Conservation (phyloP, 2,113 vertebrate species). For the Gopherus evgoodei region DNA sequence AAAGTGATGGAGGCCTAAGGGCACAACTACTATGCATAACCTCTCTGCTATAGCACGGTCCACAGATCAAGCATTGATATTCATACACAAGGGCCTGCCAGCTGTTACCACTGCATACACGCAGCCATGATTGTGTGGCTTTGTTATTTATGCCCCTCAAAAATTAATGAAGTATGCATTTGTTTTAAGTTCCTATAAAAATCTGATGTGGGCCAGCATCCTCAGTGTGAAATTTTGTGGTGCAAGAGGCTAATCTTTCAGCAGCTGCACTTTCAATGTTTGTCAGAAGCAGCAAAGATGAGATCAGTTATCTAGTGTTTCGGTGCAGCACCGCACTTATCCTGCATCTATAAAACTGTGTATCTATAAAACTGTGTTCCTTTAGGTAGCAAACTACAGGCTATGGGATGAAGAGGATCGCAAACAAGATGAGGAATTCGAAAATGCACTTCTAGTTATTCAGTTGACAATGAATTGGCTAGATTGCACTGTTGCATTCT, state of each 20-base stretch:
- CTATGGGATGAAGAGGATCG: neutral
- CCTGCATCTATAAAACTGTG: accelerated
- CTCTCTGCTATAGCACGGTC: accelerated
- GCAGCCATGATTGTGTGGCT: accelerated
- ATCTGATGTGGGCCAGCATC: accelerated
- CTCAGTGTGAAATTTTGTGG: accelerated
- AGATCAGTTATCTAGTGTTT: accelerated
- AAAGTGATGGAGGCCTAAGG: accelerated
- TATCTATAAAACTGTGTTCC: accelerated
- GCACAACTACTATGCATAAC: accelerated
- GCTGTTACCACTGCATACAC: neutral
- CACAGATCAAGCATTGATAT: neutral
- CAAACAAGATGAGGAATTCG: accelerated
- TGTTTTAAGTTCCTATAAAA: neutral
- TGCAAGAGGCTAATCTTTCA: neutral
- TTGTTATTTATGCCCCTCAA: neutral
- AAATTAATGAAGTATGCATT: neutral
- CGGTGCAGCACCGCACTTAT: neutral
- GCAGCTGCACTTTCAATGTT: accelerated
- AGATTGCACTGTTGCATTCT: accelerated
- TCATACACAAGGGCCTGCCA: accelerated
- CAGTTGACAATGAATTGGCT: neutral
- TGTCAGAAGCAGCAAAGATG: accelerated
- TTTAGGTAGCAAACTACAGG: neutral
- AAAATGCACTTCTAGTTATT: neutral